A percentile compares a stretch with the other conserved stretches of the same genome.
phyloP scores from a whole-genome alignment of 1,140 invertebrate species.

The Augochlora pura region DNA sequence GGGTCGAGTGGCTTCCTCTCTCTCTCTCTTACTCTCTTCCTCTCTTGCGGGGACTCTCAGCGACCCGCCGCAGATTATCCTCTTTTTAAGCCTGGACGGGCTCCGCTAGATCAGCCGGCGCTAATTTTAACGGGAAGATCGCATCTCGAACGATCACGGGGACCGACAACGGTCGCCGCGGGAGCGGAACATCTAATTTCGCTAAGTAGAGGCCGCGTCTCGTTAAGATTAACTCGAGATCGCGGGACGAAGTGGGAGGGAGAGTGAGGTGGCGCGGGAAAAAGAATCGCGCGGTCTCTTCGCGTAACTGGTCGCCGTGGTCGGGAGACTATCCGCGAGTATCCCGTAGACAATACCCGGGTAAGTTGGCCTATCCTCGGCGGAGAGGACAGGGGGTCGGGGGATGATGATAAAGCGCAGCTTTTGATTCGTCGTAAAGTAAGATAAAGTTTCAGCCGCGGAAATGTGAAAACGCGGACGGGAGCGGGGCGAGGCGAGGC shows the following conservation, averaged over 20 bases:
- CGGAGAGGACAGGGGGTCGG: neutral
- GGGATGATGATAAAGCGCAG: constrained; percentile 32
- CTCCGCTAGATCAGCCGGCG: constrained; percentile 31
- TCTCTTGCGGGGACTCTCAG: constrained; percentile 36
- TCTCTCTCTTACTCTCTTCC: too few relatives aligned
- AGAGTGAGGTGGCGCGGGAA: neutral
- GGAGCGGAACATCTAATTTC: constrained; percentile 44
- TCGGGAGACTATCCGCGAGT: neutral
- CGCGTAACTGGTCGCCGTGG: constrained; percentile 7
- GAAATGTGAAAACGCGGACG: constrained; percentile 26
- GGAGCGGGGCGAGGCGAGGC: neutral
- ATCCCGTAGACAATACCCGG: neutral
- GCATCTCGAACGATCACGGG: constrained; percentile 40
- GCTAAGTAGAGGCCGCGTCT: constrained; percentile 33
- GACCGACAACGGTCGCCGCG: neutral
- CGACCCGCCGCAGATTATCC: constrained; percentile 11
- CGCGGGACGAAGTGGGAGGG: too few relatives aligned
- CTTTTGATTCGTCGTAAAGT: constrained; percentile 36
- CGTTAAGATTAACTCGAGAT: constrained; percentile 21
- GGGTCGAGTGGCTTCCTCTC: neutral
- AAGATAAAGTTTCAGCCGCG: constrained; percentile 34
- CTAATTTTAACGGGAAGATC: constrained; percentile 47
- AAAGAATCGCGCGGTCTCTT: neutral
- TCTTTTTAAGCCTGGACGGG: constrained; percentile 14
- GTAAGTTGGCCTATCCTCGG: neutral